Evolutionary conservation across 1,140 invertebrate species (phyloP).

Genomic region (Rhyacophila brunnea): DNA sequence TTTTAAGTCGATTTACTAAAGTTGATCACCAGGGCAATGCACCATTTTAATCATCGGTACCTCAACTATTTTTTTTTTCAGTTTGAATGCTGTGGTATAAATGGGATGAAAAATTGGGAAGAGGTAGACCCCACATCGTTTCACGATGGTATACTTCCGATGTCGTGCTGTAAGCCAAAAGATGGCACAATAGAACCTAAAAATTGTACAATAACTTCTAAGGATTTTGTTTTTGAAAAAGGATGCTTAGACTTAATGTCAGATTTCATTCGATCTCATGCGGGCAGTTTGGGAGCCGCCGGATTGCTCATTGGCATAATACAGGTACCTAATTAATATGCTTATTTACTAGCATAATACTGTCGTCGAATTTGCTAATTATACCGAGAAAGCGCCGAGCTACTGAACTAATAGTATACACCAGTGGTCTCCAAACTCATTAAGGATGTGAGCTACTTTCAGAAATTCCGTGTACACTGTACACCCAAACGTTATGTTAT

Average conservation of each 20-base stretch:
- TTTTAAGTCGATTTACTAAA: no score
- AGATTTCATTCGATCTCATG: constrained; percentile 64
- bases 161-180: constrained; percentile 60
- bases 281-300: constrained; percentile 68
- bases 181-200: constrained; percentile 47
- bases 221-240: constrained; percentile 22
- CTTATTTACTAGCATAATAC: no score
- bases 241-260: constrained; percentile 66
- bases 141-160: constrained; percentile 47
- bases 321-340: constrained; percentile 58
- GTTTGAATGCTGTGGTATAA: constrained; percentile 74
- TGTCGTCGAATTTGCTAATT: no score
- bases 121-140: constrained; percentile 11
- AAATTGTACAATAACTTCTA: constrained; percentile 42
- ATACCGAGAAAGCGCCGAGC: no score
- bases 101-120: constrained; percentile 61
- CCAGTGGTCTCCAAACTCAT: no score
- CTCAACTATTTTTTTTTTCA: no score
- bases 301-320: constrained; percentile 73
- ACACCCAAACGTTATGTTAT: no score
- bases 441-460: no score
- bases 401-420: no score
- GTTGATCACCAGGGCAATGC: no score
- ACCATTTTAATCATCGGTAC: no score
- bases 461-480: no score